Conservation (phyloP, 2,113 vertebrate genomes). For the Gambusia holbrooki region DNA sequence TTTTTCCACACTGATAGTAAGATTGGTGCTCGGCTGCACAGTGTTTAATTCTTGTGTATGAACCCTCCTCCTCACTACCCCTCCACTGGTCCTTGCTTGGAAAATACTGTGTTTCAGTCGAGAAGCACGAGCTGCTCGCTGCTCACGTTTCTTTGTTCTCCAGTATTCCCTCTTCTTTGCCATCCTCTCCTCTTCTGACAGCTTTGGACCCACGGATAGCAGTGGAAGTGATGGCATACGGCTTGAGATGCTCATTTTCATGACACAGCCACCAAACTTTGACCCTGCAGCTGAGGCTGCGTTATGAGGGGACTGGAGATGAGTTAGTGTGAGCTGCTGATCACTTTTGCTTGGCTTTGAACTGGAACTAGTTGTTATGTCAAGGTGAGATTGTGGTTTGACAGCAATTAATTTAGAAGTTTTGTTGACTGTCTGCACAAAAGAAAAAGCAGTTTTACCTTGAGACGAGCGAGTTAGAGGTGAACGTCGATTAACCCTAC, state of each 20-base stretch:
- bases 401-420: conserved; percentile 14
- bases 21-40: neutral
- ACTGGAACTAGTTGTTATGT: conserved; percentile 27
- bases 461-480: conserved; percentile 27
- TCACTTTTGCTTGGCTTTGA: conserved; percentile 18
- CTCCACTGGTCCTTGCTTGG: conserved; percentile 33
- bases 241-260: conserved; percentile 59
- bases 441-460: conserved; percentile 56
- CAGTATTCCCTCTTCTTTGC: conserved; percentile 77
- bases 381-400: conserved; percentile 17
- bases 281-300: neutral
- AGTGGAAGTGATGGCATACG: neutral
- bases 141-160: conserved; percentile 79
- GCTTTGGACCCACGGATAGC: conserved; percentile 1
- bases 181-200: conserved; percentile 71
- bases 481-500: neutral
- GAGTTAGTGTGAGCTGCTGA: conserved; percentile 52
- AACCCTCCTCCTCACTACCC: conserved; percentile 49
- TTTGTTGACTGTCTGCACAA: conserved; percentile 22
- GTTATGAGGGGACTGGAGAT: conserved; percentile 27
- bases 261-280: conserved; percentile 49
- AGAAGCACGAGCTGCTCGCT: conserved; percentile 70
- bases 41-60: conserved; percentile 22
- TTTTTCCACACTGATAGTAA: neutral
- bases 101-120: conserved; percentile 54